These are phyloP conservation scores for Triplophysa bombifrons DNA, from an alignment of 2,797 vertebrate genomes.

Conservation along the genomic window DNA sequence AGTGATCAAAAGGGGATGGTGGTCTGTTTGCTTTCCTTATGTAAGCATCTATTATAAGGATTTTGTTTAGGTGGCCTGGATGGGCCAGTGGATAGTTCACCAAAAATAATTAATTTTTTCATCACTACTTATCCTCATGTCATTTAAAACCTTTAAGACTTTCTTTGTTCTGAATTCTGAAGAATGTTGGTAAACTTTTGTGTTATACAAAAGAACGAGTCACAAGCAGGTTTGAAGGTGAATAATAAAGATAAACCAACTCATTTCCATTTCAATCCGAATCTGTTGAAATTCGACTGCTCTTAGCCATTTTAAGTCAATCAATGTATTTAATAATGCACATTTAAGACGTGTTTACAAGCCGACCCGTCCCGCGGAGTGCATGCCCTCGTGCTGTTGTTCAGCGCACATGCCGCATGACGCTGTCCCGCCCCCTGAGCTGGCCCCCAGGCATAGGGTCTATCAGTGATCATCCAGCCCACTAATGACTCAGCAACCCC, in stretches of 20 bases:
- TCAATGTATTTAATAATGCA: neutral
- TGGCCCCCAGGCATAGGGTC: conserved; percentile 79
- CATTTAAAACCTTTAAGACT: no score
- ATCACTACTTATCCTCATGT: no score
- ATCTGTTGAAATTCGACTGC: neutral
- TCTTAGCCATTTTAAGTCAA: neutral
- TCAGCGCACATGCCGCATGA: conserved; percentile 36
- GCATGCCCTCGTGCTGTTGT: conserved; percentile 22
- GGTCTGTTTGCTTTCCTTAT: neutral
- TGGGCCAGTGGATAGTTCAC: no score
- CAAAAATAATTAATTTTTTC: no score
- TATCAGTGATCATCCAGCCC: conserved; percentile 87
- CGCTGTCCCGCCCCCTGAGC: conserved; percentile 67
- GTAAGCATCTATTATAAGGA: neutral
- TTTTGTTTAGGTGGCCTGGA: neutral
- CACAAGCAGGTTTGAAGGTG: no score
- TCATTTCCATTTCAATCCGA: conserved; percentile 1
- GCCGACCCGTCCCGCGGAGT: neutral
- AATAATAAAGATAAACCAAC: neutral
- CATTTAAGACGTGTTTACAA: conserved; percentile 20
- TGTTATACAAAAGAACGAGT: no score
- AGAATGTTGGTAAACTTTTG: no score
- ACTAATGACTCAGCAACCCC: conserved; percentile 88
- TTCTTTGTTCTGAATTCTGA: no score
- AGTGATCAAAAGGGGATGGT: neutral